These are phyloP conservation scores for Pachydiplax longipennis DNA, from an alignment of 2,888 invertebrate genomes.

Conservation along the genomic window DNA sequence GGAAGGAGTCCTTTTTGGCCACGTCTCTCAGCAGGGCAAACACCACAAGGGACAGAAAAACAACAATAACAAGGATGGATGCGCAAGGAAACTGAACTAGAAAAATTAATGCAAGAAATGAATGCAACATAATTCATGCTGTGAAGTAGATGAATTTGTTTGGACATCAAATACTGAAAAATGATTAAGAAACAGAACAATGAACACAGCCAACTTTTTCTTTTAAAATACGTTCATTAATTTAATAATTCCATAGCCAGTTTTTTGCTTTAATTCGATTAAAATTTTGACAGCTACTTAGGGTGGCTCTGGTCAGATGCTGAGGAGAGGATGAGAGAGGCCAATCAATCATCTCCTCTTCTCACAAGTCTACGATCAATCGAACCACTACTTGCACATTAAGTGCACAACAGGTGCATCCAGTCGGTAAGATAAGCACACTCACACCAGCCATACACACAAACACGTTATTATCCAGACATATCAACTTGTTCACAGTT, in stretches of 20 bases:
- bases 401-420: background rate
- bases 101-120: background rate
- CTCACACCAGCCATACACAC: background rate
- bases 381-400: background rate
- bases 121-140: background rate
- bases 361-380: background rate
- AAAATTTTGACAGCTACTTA: background rate
- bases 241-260: background rate
- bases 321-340: background rate
- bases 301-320: background rate
- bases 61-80: background rate
- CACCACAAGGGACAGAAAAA: background rate
- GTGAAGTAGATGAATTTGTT: background rate
- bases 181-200: background rate
- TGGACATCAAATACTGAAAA: constrained; percentile 27
- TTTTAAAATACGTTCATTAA: background rate
- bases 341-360: background rate
- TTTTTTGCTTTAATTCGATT: background rate
- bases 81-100: background rate
- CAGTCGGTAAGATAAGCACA: background rate
- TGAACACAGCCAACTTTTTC: constrained; percentile 28
- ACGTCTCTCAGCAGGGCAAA: background rate
- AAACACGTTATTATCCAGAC: background rate
- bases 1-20: background rate
- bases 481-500: background rate